Base-by-base conservation (phyloP, 1,140 invertebrate species). In the Leguminivora glycinivorella region DNA sequence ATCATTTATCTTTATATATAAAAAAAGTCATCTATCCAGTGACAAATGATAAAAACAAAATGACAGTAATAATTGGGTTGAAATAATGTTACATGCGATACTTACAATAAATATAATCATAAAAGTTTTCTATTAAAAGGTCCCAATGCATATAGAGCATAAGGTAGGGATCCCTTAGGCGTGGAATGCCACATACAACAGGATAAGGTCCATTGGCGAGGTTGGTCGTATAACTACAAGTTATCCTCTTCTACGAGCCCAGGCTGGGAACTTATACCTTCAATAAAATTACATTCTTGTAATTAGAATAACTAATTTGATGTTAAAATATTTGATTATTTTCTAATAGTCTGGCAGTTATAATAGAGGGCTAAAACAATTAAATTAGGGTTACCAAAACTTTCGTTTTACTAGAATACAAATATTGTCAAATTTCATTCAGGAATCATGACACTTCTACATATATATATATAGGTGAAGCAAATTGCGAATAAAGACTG, bases 191-290 rank as follows among this genome's bases (percentile, higher is more conserved):
- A 31, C 40, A 43, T 22, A 19, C 19, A 7, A 52, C 22, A 52
- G 47, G 47, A 52, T 52, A 52, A 52, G 47, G 47, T 52, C 47
- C 47, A 52, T 52, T 52, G 19, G 47, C 47, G 47, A 9, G 47
- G 47, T 22, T 22, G 47, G 6, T 24, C 9, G 26, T 1, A 43
- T 1, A 19, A 12, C 2, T 26, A 22, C 22, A 22, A 52, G 17
- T 19, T 7, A 52, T 7, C 17, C 4, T 2, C 17, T 52, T 9
- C 47, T 52, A 22, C 47, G n/a, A 52, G 17, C n/a, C 22, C 4
- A 17, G 22, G 22, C 17, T 19, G 14, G 47, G 17, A 52, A 22
- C 47, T 52, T 22, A 7, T 6, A 17, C 17, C 4, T 17, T 52
- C 14, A 9, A 7, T 19, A 52, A 47, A 52, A 52, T 22, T 52